Percentiles rank a stretch among this genome's conserved stretches.
These are phyloP conservation scores for Drosophila aff. DNA, from an alignment of 1,140 invertebrate species.

Conservation along the genomic window DNA sequence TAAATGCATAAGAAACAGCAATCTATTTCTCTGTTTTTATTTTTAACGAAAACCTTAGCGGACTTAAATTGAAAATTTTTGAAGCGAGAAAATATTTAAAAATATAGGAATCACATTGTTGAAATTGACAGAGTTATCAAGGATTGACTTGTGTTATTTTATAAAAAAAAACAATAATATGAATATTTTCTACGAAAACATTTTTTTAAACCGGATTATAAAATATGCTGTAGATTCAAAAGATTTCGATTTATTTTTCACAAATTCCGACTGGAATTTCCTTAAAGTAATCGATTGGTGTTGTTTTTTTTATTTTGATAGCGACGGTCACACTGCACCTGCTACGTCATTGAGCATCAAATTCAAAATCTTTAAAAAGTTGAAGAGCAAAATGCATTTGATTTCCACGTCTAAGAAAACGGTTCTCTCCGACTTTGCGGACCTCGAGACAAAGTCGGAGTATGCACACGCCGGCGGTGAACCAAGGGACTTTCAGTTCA, in stretches of 20 bases:
- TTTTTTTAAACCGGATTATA: too few relatives aligned
- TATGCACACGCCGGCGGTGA: slow-evolving; percentile 70
- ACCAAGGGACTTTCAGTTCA: slow-evolving; percentile 77
- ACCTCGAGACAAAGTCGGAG: slow-evolving; percentile 74
- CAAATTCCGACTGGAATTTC: not conserved
- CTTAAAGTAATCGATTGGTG: not conserved
- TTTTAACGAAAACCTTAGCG: too few relatives aligned
- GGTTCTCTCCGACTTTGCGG: slow-evolving; percentile 74
- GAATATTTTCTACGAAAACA: too few relatives aligned
- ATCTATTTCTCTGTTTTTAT: not conserved
- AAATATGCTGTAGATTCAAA: too few relatives aligned
- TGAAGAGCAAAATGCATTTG: slow-evolving; percentile 63
- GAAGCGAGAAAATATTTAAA: not conserved
- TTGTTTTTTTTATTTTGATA: not conserved
- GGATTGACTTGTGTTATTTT: not conserved
- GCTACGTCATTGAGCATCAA: not conserved
- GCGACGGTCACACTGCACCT: slow-evolving; percentile 16
- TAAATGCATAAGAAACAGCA: not conserved
- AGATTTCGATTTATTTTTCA: too few relatives aligned
- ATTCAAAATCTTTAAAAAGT: slow-evolving; percentile 16
- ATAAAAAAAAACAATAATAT: too few relatives aligned
- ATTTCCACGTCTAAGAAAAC: slow-evolving; percentile 77
- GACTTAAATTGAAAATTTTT: not conserved
- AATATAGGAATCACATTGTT: slow-evolving; percentile 11
- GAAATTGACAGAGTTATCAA: slow-evolving; percentile 2